Evolutionary conservation across 2,797 vertebrate species (phyloP), one percentile per base, ranked within the genome.

Genomic region (Astyanax mexicanus): DNA sequence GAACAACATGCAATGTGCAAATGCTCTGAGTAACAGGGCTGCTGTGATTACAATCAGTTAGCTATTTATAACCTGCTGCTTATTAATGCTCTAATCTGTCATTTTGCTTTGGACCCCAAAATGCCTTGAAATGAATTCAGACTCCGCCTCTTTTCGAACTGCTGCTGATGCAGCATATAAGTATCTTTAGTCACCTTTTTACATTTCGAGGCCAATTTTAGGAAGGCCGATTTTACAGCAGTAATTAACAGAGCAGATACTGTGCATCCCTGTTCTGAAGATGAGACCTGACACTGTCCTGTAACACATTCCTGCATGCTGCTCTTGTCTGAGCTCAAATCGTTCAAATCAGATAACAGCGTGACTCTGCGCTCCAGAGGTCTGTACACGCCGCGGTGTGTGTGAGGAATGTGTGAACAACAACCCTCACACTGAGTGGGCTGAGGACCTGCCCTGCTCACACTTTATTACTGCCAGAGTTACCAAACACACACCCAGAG

Each of bases 361-460:
- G 17, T 19, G 17, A 37, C 4, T 11, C 35, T 61, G n/a, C 9
- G 19, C n/a, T 38, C n/a, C 3, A 21, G 37, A 62, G 19, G 37
- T 38, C 40, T 1, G 35, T 40, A 40, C 60, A 40, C 37, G 35
- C 35, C 58, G n/a, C 3, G 0, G 35, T 38, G 32, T 61, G 27
- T 38, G 9, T 27, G 35, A 40, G 37, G 60, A 62, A 62, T 23
- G n/a, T 21, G 60, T 23, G 37, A 62, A 32, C 37, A 62, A 61
- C 58, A 61, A 61, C 35, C 38, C 5, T 10, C 32, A 21, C 35
- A 13, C 19, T 6, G n/a, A n/a, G n/a, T 5, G 17, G 4, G 13
- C 5, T 17, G 29, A 58, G 6, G 2, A 32, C 32, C 15, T 15
- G 1, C 29, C 6, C 4, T 0, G 29, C 10, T 15, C 11, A 27